A percentile compares a stretch with the other conserved stretches of the same genome.
Evolutionary conservation across 1,140 invertebrate genomes (phyloP).

Genomic region (Schlechtendalia chinensis): DNA sequence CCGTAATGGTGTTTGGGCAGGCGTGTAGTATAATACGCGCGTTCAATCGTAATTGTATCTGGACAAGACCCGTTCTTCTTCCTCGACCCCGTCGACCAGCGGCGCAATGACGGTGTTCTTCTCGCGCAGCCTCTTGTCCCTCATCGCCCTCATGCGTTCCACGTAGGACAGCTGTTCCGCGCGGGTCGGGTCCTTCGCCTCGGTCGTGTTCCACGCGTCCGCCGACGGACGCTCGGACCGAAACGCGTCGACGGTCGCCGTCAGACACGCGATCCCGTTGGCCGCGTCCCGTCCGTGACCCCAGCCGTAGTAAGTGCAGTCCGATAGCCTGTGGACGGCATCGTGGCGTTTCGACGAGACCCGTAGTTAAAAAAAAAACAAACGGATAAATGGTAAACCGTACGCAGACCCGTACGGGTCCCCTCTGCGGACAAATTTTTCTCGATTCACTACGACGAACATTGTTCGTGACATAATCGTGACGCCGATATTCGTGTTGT

Average conservation of each 20-base stretch:
- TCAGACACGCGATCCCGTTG: neutral
- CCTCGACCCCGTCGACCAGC: neutral
- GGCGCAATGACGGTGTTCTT: neutral
- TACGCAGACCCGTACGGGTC: no score
- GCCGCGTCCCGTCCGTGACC: neutral
- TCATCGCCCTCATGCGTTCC: neutral
- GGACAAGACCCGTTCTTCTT: neutral
- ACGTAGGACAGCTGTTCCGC: neutral
- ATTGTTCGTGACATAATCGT: no score
- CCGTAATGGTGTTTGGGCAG: no score
- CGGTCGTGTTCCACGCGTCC: neutral
- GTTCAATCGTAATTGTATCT: neutral
- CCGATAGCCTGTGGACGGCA: neutral
- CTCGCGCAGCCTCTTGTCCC: neutral
- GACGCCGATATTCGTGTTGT: no score
- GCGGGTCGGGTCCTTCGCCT: neutral
- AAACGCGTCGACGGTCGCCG: neutral
- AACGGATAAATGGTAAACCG: no score
- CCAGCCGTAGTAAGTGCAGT: slow-evolving; percentile 18
- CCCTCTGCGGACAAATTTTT: no score
- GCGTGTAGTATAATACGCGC: no score
- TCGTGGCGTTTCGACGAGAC: no score
- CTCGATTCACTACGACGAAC: no score
- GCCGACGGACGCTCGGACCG: neutral
- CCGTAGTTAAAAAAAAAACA: no score